Evolutionary conservation across 2,888 invertebrate species (phyloP), one percentile per base, ranked within the genome.

Genomic region (Nezara viridula): DNA sequence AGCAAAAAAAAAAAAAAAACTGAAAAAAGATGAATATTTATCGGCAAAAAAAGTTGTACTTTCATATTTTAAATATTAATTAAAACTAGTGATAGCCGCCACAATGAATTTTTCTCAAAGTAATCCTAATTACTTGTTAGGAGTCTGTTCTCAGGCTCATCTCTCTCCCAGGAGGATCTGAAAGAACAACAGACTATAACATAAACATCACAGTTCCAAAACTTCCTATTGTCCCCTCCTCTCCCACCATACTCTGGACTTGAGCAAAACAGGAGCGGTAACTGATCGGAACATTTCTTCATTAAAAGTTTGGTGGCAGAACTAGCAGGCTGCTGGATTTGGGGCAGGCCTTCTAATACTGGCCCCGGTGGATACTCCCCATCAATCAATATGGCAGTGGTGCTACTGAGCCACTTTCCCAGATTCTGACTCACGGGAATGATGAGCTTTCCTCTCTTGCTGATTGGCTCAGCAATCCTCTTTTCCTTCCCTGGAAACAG

Each of bases 211-310:
- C 32, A 37, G 37, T 73, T 73, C 66, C 32, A 19, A 73, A 73
- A 73, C 66, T 73, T 37, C 19, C 66, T 73, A 73, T 37, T 73
- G 66, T 37, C 5, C 6, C 12, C 27, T 5, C n/a, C 55, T n/a
- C n/a, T 27, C 27, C 7, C 32, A 27, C 27, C 27, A 16, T n/a
- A 9, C 12, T 4, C 60, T 60, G 27, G 32, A 27, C 37, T 27
- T 32, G 66, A 37, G 66, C 32, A 73, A 73, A 73, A 73, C 66
- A 73, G 60, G n/a, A 73, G 66, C 66, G 66, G 66, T 37, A 73
- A 73, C 66, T 73, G 66, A 73, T 37, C 66, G 37, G 37, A 73
- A 73, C 66, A 37, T 73, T 73, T 73, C 66, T 73, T 73, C 66
- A 73, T 73, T 73, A 73, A 73, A 73, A 73, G 66, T 73, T n/a